Evolutionary conservation across 2,888 invertebrate species (phyloP), one percentile per base, ranked within the genome.

Genomic region (Diadegma fenestrale): DNA sequence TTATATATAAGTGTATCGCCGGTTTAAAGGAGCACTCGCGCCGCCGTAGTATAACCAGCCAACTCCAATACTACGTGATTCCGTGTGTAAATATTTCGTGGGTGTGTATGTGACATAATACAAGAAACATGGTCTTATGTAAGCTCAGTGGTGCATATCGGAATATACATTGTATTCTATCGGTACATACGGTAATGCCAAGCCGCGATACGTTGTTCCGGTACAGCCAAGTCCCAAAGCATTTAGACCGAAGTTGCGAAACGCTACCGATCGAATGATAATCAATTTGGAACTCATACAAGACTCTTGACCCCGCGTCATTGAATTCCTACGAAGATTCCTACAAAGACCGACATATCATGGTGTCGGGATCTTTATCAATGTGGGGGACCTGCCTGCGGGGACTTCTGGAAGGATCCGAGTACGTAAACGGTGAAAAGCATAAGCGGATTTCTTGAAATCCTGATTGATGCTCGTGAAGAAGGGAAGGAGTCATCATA

Each of bases 141-240:
- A 89, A 90, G 85, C 86, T 82, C 84, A 78, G 80, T 43, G 19
- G 68, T 61, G 43, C 66, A 82, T 72, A 76, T 75, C 69, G 71
- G 22, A 43, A 51, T 80, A 90, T 89, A 91, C 89, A 92, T 90
- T 91, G 87, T 88, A 89, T 90, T 90, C 90, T 90, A 92, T 92
- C 86, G 90, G 91, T 91, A 90, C 88, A 91, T 89, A 88, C 86
- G 87, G 76, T 72, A 84, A 86, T 89, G 85, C 88, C 89, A 54
- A 82, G 86, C 71, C 45, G 48, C 61, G 43, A 48, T 69, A 69
- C 45, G 33, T 30, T 10, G 73, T 63, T 77, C 66, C 33, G 72
- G 86, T 86, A 82, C 84, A 87, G 80, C 80, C 84, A 82, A 48
- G 51, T 83, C 61, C 41, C 73, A 78, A 86, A 86, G 61, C 72